Evolutionary conservation across 2,888 invertebrate species (phyloP), one percentile per base, ranked within the genome.

Genomic region (Melipona bicolor): DNA sequence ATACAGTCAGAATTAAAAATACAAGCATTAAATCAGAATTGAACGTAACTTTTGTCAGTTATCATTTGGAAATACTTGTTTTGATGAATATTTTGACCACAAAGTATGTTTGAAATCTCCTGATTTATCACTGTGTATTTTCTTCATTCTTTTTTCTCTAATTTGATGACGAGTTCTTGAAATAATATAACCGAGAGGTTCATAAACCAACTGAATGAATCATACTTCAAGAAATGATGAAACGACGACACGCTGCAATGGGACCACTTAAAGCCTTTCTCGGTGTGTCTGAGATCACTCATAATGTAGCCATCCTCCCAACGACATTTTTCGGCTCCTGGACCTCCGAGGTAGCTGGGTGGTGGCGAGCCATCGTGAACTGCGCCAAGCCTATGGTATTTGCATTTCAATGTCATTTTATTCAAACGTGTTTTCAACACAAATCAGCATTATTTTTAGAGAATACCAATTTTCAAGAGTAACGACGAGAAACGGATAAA

Each of bases 261-360:
- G 15, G 98, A 98, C 98, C 98, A 99, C 90, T 98, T 96, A 96
- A 99, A 99, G 49, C 98, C 98, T 93, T 98, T 97, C 95, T 98
- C 98, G 0, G 98, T 98, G 95, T 98, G 98, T 91, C 98, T 95
- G 85, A 99, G 96, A 95, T 99, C 98, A 76, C 98, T 98, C 98
- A 98, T 99, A 92, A 99, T 99, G 95, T 97, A 99, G 77, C 98
- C 98, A 94, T 99, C 98, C 93, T 98, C 98, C 98, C 98, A 98
- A 89, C 98, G 96, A 91, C 98, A 99, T 93, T 98, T 98, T 94
- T 98, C 98, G 32, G 98, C 98, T 24, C 98, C 98, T 0, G 98
- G 98, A 49, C 98, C 98, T 68, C 98, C 98, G 68, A 99, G 96
- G 94, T 99, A 98, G 65, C 98, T 98, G 9, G 98, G 98, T 61